Evolutionary conservation across 2,888 invertebrate species (phyloP), one percentile per base, ranked within the genome.

Genomic region (Amblyteles armatorius): DNA sequence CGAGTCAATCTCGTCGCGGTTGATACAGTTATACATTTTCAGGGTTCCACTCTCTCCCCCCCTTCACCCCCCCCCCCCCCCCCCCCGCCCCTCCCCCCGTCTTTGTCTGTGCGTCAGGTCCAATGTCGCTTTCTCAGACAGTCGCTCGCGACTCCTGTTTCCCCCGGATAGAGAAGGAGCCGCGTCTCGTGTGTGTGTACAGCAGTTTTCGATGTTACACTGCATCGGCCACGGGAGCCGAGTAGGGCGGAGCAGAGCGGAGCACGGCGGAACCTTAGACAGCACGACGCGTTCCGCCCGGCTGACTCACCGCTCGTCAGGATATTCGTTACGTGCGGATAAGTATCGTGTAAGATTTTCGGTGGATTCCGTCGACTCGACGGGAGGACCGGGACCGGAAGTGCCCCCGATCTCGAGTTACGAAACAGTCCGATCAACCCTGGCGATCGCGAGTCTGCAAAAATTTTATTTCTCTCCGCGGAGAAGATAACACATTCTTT

Each of bases 1-100:
- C 86, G 87, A 88, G 79, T 79, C 82, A 85, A 79, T 82, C 77
- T 65, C 16, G 7, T 52, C 50, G 52, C n/a, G 50, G 67, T 52
- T 57, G 11, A 22, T 57, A 57, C 57, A 13, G 67, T 52, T 77
- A 77, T 71, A 50, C 67, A 52, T 77, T 67, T 55, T 67, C 77
- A 36, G 11, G 29, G 16, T 76, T 50, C 52, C 33, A 50, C 50
- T 16, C n/a, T 36, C 19, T 67, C 36, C 40, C 5, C 11, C 40
- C 11, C 40, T n/a, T n/a, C n/a, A n/a, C n/a, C 40, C 40, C 7
- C 33, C 7, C 40, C 11, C 11, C 36, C 0, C 2, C 3, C 40
- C 9, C 11, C 16, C 7, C 50, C 50, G 7, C 16, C 33, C 13
- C 16, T 2, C 7, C 26, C 7, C 13, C 1, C 19, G 26, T 52